phyloP scores from a whole-genome alignment of 2,888 invertebrate species.

The Halocaridina rubra region DNA sequence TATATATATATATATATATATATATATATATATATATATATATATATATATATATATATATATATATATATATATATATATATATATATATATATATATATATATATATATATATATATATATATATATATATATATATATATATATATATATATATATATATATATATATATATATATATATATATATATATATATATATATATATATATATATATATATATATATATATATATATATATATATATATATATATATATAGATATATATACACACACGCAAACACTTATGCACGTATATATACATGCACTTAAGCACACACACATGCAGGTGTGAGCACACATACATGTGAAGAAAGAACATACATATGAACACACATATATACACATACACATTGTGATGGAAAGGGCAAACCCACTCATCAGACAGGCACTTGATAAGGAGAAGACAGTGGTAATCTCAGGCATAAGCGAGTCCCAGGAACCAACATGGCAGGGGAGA shows the following conservation, averaged over 20 bases:
- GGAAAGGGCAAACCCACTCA: no score
- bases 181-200: neutral
- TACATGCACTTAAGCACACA: neutral
- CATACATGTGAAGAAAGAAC: neutral
- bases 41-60: neutral
- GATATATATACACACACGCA: neutral
- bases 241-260: neutral
- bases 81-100: constrained; percentile 17
- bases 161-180: neutral
- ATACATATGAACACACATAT: neutral
- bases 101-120: constrained; percentile 15
- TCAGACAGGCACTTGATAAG: no score
- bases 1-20: neutral
- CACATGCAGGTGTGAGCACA: neutral
- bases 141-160: neutral
- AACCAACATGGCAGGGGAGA: no score
- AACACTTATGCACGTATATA: neutral
- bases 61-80: constrained; percentile 21
- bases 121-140: constrained; percentile 1
- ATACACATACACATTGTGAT: neutral
- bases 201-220: neutral
- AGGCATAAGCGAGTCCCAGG: no score
- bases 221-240: neutral
- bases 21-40: neutral
- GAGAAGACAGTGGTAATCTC: no score